Conservation (phyloP, 2,888 invertebrate species). For the Blastobasis lacticolella region DNA sequence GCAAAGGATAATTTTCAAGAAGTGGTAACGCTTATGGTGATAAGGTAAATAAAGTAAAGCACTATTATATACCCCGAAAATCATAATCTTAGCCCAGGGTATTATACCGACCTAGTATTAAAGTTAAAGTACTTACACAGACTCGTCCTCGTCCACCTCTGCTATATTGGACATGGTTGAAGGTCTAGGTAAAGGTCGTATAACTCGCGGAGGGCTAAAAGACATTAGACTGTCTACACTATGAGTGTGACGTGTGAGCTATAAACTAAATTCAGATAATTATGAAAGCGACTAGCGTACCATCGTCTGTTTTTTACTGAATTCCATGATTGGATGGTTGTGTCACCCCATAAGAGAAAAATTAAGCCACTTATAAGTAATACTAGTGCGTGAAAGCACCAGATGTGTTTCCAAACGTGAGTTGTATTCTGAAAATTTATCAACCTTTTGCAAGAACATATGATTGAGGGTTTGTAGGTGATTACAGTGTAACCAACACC, state of each 20-base stretch:
- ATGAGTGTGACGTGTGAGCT: background rate
- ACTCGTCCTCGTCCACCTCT: slow-evolving; percentile 51
- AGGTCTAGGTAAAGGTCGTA: slow-evolving; percentile 24
- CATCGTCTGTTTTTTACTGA: background rate
- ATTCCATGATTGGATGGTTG: slow-evolving; percentile 53
- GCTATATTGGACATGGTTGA: slow-evolving; percentile 58
- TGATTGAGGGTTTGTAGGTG: too few relatives aligned
- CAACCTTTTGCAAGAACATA: too few relatives aligned
- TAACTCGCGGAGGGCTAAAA: slow-evolving; percentile 28
- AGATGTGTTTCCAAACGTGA: slow-evolving; percentile 54
- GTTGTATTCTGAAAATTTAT: slow-evolving; percentile 34
- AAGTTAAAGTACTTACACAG: slow-evolving; percentile 21
- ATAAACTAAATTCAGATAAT: too few relatives aligned
- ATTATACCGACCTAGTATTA: background rate
- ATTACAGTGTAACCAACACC: too few relatives aligned
- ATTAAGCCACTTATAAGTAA: slow-evolving; percentile 46
- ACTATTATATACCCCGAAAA: too few relatives aligned
- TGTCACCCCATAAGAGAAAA: slow-evolving; percentile 59
- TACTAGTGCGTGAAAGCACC: slow-evolving; percentile 57
- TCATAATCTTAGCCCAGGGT: background rate
- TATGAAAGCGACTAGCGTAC: too few relatives aligned
- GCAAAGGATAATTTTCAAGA: too few relatives aligned
- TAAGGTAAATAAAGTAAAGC: too few relatives aligned
- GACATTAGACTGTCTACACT: background rate
- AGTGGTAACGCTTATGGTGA: too few relatives aligned